Evolutionary conservation across 1,140 invertebrate species (phyloP).

Genomic region (Aphidius gifuensis): DNA sequence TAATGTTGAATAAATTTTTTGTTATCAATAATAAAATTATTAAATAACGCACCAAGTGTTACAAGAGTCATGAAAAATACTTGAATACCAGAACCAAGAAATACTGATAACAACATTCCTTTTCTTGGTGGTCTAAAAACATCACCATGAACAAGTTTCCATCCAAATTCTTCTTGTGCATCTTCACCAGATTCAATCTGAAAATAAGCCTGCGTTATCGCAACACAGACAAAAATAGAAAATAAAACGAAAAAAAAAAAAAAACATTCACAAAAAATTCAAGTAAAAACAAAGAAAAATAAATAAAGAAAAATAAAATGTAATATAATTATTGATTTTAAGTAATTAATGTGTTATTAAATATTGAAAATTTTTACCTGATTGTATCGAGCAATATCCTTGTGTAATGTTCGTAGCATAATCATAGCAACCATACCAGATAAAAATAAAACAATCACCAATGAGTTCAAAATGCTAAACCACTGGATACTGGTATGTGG

Average conservation of each 20-base stretch:
- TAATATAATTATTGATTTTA: background rate
- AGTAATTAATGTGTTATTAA: background rate
- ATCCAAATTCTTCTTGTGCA: conserved; percentile 98
- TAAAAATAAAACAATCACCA: conserved; percentile 84
- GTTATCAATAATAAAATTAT: background rate
- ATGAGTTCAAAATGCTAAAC: conserved; percentile 92
- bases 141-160: conserved; percentile 97
- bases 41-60: conserved; percentile 54
- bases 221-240: conserved; percentile 40
- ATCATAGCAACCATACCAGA: conserved; percentile 99
- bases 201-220: conserved; percentile 49
- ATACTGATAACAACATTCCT: conserved; percentile 92
- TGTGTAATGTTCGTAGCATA: conserved; percentile 92
- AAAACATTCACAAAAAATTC: background rate
- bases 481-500: conserved; percentile 98
- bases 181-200: conserved; percentile 93
- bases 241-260: conserved; percentile 27
- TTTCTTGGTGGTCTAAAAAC: conserved; percentile 94
- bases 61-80: conserved; percentile 71
- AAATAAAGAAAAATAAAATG: background rate
- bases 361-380: conserved; percentile 58
- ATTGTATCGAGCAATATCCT: conserved; percentile 98
- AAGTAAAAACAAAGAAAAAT: conserved; percentile 6
- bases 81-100: conserved; percentile 93
- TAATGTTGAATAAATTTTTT: background rate